Base-by-base conservation (phyloP, 2,797 vertebrate species). In the Cuniculus paca region DNA sequence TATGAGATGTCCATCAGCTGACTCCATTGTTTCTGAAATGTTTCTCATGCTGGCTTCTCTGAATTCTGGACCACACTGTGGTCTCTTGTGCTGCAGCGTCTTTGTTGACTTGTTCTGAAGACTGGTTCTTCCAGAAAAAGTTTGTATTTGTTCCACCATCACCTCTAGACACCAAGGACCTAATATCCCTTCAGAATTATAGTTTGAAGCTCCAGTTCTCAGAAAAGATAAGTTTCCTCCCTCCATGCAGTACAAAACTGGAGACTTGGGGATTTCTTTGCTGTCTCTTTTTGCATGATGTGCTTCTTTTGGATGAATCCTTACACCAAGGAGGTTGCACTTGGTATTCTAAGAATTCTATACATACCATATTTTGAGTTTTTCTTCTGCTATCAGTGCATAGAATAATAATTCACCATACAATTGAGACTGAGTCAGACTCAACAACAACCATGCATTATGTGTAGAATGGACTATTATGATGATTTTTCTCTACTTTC, bases 221-320 rank as follows among this genome's bases (percentile, higher is more conserved):
- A 20, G 14, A 5, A 13, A 19, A 68, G 42, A 19, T 2, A 5
- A 7, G 52, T 78, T 79, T 60, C 42, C 28, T 54, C 14, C 58
- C 3, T 56, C 68, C 3, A 22, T 42, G 34, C 13, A 11, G 10
- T 12, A 14, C 48, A 54, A 56, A 34, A 31, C 17, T 20, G 12
- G 82, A 75, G 26, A n/a, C 0, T 34, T 11, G 6, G 0, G 24
- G 0, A 39, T 20, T 45, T 14, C 34, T 48, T 39, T 60, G 0
- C 28, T 31, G 2, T 10, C 16, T n/a, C 34, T 45, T 50, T 75
- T 16, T 56, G 13, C 14, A 1, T 6, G 60, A 19, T 34, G 31
- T 6, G 1, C 7, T 74, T 82, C 54, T 83, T 84, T 77, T 54
- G 74, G 2, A 12, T 4, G 31, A 24, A 39, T 16, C 12, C 75